Conservation (phyloP, 2,113 vertebrate genomes). For the Paradoxurus hermaphroditus region DNA sequence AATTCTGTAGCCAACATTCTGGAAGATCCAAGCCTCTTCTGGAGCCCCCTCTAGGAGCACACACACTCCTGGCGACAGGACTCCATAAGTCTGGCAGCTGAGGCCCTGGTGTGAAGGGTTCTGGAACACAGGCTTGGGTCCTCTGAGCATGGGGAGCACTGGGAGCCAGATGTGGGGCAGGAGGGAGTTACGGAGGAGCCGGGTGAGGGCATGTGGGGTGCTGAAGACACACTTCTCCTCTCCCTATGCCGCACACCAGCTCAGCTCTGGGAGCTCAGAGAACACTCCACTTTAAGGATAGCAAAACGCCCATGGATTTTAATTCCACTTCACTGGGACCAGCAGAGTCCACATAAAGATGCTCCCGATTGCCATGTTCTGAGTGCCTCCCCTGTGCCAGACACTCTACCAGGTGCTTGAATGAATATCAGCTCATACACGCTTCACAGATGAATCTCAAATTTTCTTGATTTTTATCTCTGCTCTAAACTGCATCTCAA, state of each 20-base stretch:
- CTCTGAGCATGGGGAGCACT: not conserved
- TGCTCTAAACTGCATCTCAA: not conserved
- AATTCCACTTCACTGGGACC: not conserved
- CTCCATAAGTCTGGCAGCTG: no score
- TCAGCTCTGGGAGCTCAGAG: accelerated
- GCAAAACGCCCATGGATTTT: not conserved
- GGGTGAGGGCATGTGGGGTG: not conserved
- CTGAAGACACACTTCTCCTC: not conserved
- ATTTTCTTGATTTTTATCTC: not conserved
- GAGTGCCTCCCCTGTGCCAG: not conserved
- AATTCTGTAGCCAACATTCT: not conserved
- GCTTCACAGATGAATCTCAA: not conserved
- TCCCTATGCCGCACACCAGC: not conserved
- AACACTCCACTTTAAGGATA: not conserved
- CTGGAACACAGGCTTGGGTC: not conserved
- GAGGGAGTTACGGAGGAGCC: no score
- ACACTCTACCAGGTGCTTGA: not conserved
- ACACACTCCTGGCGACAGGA: no score
- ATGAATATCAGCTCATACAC: not conserved
- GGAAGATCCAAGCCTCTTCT: not conserved
- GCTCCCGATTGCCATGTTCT: not conserved
- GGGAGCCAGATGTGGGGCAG: accelerated
- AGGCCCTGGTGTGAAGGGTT: not conserved
- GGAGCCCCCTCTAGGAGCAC: not conserved
- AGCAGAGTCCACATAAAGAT: not conserved